These are phyloP conservation scores for Elephantulus edwardii DNA, from an alignment of 2,113 vertebrate species.

Conservation along the genomic window DNA sequence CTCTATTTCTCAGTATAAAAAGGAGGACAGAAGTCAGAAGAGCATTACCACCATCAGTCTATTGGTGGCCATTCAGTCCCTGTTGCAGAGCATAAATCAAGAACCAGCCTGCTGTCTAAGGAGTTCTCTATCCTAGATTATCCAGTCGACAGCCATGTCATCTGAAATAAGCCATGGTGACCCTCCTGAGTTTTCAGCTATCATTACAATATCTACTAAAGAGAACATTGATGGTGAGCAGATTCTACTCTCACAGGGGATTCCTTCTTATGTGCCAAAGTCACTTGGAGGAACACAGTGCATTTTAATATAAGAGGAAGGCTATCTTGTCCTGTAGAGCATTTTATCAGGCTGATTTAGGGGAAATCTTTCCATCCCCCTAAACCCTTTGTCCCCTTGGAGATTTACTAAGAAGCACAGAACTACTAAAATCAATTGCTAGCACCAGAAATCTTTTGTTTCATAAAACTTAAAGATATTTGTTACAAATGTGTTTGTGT, in stretches of 20 bases:
- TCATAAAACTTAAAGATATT: conserved; percentile 64
- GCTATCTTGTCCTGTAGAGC: background rate
- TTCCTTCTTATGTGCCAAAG: background rate
- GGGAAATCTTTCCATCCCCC: conserved; percentile 13
- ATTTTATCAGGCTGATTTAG: conserved; percentile 46
- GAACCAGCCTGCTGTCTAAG: background rate
- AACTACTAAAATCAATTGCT: conserved; percentile 74
- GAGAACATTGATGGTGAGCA: background rate
- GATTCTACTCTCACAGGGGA: background rate
- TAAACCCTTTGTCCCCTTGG: background rate
- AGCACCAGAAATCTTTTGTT: conserved; percentile 69
- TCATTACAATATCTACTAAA: background rate
- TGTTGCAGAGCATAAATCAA: background rate
- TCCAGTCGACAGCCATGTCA: background rate
- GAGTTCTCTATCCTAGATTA: background rate
- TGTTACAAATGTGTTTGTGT: conserved; percentile 46
- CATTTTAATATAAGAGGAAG: conserved; percentile 15
- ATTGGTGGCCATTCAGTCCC: background rate
- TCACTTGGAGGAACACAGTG: background rate
- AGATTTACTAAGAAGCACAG: conserved; percentile 63
- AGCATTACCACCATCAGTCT: background rate
- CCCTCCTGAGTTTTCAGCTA: background rate
- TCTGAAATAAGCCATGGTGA: background rate
- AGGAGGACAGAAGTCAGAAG: background rate
- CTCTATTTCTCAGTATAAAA: background rate